These are phyloP conservation scores for Nemoura dubitans DNA, from an alignment of 2,888 invertebrate genomes.

Conservation along the genomic window DNA sequence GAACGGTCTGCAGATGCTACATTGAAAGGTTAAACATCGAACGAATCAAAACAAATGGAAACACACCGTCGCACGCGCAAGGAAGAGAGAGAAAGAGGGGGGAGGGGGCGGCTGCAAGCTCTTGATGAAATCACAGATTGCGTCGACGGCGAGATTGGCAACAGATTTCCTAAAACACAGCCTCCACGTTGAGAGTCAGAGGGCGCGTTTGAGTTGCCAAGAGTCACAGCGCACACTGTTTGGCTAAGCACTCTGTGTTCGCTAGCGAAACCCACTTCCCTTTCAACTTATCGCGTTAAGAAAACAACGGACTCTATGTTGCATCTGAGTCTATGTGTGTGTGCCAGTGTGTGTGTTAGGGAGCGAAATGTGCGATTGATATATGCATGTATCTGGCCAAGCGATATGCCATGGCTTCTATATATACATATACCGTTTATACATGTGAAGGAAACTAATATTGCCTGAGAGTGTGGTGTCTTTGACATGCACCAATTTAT, in stretches of 20 bases:
- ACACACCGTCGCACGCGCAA: background rate
- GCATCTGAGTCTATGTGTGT: too few relatives aligned
- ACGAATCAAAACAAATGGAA: background rate
- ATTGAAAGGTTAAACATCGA: background rate
- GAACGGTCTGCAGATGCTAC: background rate
- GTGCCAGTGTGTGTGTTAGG: too few relatives aligned
- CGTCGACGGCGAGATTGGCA: background rate
- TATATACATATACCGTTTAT: background rate
- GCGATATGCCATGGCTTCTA: background rate
- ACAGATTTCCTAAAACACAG: background rate
- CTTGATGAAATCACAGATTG: background rate
- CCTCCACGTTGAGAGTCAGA: too few relatives aligned
- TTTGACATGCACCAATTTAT: too few relatives aligned
- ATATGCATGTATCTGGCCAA: background rate
- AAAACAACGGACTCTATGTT: too few relatives aligned
- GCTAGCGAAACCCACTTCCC: background rate
- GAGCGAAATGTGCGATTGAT: too few relatives aligned
- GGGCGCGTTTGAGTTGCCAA: too few relatives aligned
- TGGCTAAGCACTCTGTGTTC: background rate
- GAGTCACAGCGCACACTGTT: background rate
- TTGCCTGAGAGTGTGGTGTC: too few relatives aligned
- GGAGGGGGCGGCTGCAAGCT: too few relatives aligned
- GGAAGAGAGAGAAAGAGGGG: background rate
- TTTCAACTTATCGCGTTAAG: background rate
- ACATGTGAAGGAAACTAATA: background rate